Conservation (phyloP, 2,888 invertebrate species). For the Acanthosepion pharaonis region DNA sequence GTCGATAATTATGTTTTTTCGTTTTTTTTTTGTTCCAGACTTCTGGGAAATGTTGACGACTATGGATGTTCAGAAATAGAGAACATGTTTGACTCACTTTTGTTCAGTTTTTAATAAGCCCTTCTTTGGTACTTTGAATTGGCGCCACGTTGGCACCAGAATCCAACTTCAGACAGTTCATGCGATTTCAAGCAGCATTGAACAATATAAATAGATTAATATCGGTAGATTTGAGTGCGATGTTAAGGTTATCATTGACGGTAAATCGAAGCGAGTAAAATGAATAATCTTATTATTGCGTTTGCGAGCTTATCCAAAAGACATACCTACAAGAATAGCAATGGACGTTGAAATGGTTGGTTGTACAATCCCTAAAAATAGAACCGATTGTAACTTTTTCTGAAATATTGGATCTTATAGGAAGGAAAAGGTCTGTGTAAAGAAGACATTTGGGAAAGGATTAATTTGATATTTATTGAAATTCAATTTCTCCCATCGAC, state of each 20-base stretch:
- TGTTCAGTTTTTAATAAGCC: neutral
- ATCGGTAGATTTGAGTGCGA: neutral
- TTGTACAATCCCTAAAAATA: neutral
- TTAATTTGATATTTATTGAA: neutral
- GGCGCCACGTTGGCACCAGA: neutral
- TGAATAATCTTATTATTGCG: neutral
- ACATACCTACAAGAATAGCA: neutral
- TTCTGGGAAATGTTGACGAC: neutral
- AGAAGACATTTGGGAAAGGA: neutral
- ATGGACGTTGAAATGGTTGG: neutral
- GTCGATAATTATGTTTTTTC: too few species aligned
- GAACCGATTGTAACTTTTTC: neutral
- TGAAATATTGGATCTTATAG: neutral
- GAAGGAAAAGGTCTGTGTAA: neutral
- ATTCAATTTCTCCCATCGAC: neutral
- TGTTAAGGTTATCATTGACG: neutral
- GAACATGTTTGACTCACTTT: neutral
- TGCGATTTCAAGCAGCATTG: neutral
- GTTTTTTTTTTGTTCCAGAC: neutral
- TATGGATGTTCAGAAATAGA: neutral
- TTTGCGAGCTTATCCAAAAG: neutral
- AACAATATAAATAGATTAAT: constrained; percentile 20
- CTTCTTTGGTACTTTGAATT: neutral
- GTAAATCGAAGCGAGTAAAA: neutral
- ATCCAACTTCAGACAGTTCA: neutral